These are phyloP conservation scores for human DNA, from an alignment of 2,113 vertebrate genomes.

Conservation along the genomic window DNA sequence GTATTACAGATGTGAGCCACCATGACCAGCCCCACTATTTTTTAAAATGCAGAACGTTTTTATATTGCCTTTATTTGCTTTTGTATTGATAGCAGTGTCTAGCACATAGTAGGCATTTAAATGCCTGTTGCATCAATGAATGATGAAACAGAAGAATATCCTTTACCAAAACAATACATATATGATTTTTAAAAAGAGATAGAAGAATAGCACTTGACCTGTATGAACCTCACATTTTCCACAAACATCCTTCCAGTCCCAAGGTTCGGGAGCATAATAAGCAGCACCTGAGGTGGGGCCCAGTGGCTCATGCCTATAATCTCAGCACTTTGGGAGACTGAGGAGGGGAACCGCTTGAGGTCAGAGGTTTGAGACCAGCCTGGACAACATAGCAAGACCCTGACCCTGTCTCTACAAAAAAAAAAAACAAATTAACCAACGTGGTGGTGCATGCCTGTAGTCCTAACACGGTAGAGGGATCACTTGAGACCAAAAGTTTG, in stretches of 20 bases:
- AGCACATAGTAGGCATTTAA: background rate
- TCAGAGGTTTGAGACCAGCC: too few species aligned
- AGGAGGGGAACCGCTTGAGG: too few species aligned
- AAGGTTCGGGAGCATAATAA: background rate
- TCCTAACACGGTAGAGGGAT: too few species aligned
- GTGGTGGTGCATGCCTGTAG: too few species aligned
- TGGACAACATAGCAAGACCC: too few species aligned
- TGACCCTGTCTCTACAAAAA: too few species aligned
- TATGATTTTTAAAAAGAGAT: background rate
- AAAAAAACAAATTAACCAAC: too few species aligned
- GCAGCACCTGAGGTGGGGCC: background rate
- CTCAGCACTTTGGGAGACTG: too few species aligned
- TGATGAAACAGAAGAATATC: background rate
- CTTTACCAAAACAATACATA: background rate
- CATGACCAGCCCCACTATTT: too few species aligned
- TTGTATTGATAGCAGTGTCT: background rate
- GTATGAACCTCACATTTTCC: background rate
- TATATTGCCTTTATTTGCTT: background rate
- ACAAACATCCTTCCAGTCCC: background rate
- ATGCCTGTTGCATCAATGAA: background rate
- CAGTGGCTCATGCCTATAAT: too few species aligned
- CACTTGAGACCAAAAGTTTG: too few species aligned
- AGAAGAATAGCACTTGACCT: background rate
- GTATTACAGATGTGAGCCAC: too few species aligned
- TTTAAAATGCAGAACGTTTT: background rate